phyloP scores from a whole-genome alignment of 2,113 vertebrate species.

The Limanda limanda region DNA sequence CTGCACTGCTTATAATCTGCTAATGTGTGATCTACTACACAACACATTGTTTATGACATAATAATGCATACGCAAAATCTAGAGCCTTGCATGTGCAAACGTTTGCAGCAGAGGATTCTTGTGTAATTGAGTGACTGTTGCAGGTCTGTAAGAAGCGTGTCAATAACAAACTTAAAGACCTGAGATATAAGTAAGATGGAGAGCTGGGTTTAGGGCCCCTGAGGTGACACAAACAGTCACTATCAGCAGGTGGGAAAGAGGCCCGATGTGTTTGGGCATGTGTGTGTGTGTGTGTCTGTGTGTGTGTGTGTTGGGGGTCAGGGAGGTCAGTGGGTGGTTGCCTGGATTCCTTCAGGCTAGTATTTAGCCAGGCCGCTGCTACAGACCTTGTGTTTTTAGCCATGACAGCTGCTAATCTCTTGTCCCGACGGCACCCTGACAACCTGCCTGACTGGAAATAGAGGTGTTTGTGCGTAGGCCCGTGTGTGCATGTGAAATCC shows the following conservation, averaged over 20 bases:
- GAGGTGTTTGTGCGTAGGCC: conserved; percentile 23
- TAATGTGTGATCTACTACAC: not conserved
- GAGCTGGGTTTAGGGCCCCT: conserved; percentile 32
- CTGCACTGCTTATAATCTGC: not conserved
- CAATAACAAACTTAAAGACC: not conserved
- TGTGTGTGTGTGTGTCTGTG: not conserved
- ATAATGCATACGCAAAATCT: not conserved
- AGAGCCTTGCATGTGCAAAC: no score
- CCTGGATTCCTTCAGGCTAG: conserved; percentile 62
- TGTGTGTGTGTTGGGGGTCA: conserved; percentile 32
- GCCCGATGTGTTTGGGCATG: conserved; percentile 31
- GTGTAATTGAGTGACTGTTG: no score
- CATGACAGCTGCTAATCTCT: conserved; percentile 71
- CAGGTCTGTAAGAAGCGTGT: not conserved
- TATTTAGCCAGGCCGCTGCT: conserved; percentile 48
- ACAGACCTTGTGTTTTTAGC: conserved; percentile 58
- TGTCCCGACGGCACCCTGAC: conserved; percentile 11
- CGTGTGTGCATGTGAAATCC: conserved; percentile 34
- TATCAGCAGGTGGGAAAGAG: conserved; percentile 42
- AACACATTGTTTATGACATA: not conserved
- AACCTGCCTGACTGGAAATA: conserved; percentile 53
- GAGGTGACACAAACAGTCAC: conserved; percentile 48
- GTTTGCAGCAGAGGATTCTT: no score
- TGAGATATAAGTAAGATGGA: not conserved
- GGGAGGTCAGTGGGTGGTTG: conserved; percentile 46